These are phyloP conservation scores for Mechanitis mazaeus DNA, from an alignment of 2,888 invertebrate species.

Conservation along the genomic window DNA sequence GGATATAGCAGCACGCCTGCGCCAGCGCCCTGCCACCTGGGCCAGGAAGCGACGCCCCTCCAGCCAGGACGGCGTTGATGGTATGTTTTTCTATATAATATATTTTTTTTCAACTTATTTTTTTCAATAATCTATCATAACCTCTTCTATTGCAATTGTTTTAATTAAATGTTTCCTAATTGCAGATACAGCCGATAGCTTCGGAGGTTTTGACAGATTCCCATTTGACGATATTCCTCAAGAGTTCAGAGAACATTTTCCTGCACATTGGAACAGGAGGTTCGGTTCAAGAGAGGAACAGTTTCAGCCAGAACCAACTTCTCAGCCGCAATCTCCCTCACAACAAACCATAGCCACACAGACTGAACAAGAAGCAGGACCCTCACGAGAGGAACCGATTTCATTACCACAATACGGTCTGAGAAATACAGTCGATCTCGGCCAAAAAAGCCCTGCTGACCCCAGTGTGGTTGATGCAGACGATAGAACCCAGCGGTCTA, in stretches of 20 bases:
- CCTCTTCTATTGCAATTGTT: conserved; percentile 35
- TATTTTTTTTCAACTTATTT: too few species aligned
- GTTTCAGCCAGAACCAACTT: conserved; percentile 38
- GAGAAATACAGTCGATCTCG: conserved; percentile 87
- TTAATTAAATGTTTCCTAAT: conserved; percentile 47
- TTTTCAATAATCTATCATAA: neutral
- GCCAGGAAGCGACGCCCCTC: conserved; percentile 66
- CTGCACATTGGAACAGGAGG: conserved; percentile 63
- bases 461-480: conserved; percentile 71
- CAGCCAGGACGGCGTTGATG: conserved; percentile 67
- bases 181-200: conserved; percentile 70
- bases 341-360: conserved; percentile 62
- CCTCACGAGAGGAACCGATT: conserved; percentile 42
- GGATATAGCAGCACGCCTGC: conserved; percentile 83
- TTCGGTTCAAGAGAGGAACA: conserved; percentile 56
- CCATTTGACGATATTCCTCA: conserved; percentile 73
- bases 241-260: conserved; percentile 70
- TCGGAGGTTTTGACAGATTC: conserved; percentile 72
- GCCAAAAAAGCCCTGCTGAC: conserved; percentile 79
- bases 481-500: conserved; percentile 82
- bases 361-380: conserved; percentile 53
- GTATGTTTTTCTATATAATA: conserved; percentile 34
- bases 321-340: conserved; percentile 41
- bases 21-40: conserved; percentile 72
- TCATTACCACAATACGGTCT: conserved; percentile 80